Percentiles rank a stretch among this genome's conserved stretches.
These are phyloP conservation scores for Zele albiditarsus DNA, from an alignment of 2,888 invertebrate genomes.

Conservation along the genomic window DNA sequence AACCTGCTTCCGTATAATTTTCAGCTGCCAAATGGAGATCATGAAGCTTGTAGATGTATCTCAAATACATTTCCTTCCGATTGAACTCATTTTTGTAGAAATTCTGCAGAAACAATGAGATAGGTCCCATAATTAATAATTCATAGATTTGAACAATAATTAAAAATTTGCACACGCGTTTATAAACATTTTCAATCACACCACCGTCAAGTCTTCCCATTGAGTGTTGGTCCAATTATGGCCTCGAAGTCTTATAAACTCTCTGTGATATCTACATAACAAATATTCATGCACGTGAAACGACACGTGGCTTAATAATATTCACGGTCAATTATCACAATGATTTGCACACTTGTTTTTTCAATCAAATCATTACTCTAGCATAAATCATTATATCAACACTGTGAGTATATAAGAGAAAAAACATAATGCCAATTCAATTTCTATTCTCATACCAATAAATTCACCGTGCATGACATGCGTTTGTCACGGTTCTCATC, in stretches of 20 bases:
- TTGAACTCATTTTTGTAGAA: slow-evolving; percentile 98
- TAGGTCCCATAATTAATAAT: slow-evolving; percentile 51
- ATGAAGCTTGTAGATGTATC: slow-evolving; percentile 95
- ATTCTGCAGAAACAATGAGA: slow-evolving; percentile 77
- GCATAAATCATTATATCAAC: background rate
- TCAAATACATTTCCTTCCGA: slow-evolving; percentile 94
- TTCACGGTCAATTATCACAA: slow-evolving; percentile 48
- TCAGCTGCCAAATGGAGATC: slow-evolving; percentile 93
- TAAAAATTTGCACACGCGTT: background rate
- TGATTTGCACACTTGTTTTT: slow-evolving; percentile 37
- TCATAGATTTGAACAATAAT: background rate
- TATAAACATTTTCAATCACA: background rate
- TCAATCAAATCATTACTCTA: background rate
- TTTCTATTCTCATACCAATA: slow-evolving; percentile 79
- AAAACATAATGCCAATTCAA: background rate
- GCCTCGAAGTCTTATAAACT: slow-evolving; percentile 13
- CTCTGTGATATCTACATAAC: slow-evolving; percentile 5
- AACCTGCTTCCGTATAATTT: slow-evolving; percentile 95
- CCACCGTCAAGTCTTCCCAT: background rate
- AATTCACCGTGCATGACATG: slow-evolving; percentile 97
- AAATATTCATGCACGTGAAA: background rate
- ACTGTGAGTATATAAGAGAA: background rate
- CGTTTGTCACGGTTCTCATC: slow-evolving; percentile 95
- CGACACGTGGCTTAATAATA: slow-evolving; percentile 37
- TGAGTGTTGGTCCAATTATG: slow-evolving; percentile 20